Conservation (phyloP, 2,113 vertebrate genomes). For the Hepsetus odoe region DNA sequence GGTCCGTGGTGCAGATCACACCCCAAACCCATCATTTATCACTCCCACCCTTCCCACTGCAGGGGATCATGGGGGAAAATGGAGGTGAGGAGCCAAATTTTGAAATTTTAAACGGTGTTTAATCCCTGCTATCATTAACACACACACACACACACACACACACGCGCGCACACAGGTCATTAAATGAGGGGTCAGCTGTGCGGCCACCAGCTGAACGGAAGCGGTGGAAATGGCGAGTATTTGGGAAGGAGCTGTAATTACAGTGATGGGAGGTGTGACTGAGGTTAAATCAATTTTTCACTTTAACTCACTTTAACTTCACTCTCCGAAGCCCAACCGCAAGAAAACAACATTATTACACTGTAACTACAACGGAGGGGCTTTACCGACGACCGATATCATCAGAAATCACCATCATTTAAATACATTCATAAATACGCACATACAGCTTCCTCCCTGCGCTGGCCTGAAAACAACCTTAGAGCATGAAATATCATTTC, state of each 20-base stretch:
- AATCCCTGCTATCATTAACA: constrained; percentile 64
- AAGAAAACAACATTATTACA: not conserved
- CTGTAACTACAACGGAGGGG: not conserved
- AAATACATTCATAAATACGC: no score
- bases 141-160: not conserved
- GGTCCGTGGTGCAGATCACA: constrained; percentile 59
- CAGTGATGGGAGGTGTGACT: not conserved
- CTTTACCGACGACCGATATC: no score
- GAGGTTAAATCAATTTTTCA: not conserved
- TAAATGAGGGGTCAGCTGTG: constrained; percentile 13
- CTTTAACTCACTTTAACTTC: no score
- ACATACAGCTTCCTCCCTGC: no score
- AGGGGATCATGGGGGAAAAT: constrained; percentile 56
- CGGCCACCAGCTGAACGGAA: not conserved
- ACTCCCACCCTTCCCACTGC: constrained; percentile 66
- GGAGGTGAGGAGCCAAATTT: constrained; percentile 51
- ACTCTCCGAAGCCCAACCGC: not conserved
- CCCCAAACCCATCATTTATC: constrained; percentile 76
- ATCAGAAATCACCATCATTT: no score
- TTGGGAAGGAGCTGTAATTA: constrained; percentile 11
- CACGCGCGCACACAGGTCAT: not conserved
- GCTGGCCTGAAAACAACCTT: no score
- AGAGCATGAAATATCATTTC: no score
- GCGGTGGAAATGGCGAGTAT: not conserved
- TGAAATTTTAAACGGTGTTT: constrained; percentile 57